Conservation (phyloP, 2,113 vertebrate species). For the Hassar affinis region DNA sequence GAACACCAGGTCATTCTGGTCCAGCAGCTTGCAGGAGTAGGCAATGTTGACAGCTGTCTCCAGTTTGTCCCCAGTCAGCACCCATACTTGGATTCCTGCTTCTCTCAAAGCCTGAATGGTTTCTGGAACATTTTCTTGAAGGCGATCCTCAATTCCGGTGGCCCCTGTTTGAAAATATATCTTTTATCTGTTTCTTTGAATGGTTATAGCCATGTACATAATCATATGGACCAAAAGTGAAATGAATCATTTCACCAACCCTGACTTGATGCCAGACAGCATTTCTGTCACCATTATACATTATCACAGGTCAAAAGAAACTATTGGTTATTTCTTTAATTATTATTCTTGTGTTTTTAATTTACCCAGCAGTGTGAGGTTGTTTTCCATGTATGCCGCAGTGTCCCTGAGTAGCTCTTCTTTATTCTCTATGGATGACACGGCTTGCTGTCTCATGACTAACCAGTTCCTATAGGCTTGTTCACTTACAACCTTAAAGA, state of each 20-base stretch:
- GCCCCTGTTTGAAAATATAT: slow-evolving; percentile 73
- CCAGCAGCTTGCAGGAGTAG: slow-evolving; percentile 86
- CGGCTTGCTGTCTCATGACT: slow-evolving; percentile 77
- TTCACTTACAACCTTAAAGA: slow-evolving; percentile 79
- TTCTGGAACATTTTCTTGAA: slow-evolving; percentile 89
- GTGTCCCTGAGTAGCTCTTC: slow-evolving; percentile 80
- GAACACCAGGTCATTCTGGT: slow-evolving; percentile 84
- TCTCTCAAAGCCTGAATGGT: slow-evolving; percentile 82
- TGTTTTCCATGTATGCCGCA: slow-evolving; percentile 75
- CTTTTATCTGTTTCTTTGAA: not conserved
- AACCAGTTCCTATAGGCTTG: slow-evolving; percentile 80
- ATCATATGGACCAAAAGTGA: not conserved
- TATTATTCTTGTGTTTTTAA: not conserved
- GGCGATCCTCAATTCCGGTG: slow-evolving; percentile 92
- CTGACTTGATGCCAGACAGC: not conserved
- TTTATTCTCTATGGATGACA: slow-evolving; percentile 78
- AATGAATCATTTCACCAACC: not conserved
- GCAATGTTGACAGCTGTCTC: slow-evolving; percentile 95
- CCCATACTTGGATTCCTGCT: slow-evolving; percentile 92
- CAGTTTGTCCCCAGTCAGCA: slow-evolving; percentile 93
- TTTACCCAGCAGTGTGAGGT: slow-evolving; percentile 80
- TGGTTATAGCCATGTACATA: not conserved
- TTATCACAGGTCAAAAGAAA: not conserved
- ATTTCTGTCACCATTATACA: not conserved
- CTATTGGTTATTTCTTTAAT: not conserved